Evolutionary conservation across 1,140 invertebrate genomes (phyloP).

Genomic region (Drosophila yakuba): DNA sequence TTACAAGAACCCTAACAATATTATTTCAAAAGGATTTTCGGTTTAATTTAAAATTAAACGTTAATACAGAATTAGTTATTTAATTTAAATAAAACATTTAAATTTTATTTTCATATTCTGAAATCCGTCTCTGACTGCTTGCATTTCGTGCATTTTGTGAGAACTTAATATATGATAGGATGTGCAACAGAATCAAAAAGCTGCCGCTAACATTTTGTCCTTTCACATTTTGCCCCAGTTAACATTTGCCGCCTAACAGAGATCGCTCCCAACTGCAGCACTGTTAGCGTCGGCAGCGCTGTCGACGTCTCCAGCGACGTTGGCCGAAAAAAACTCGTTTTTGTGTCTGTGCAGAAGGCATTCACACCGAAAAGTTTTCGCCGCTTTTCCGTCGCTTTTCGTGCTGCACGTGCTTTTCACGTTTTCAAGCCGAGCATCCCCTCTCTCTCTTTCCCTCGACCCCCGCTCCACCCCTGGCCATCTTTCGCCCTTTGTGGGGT

Average conservation of each 20-base stretch:
- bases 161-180: not conserved
- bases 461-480: not conserved
- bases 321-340: constrained; percentile 76
- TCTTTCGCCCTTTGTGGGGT: constrained; percentile 11
- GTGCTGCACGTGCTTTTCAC: constrained; percentile 71
- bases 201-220: not conserved
- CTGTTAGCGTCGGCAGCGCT: constrained; percentile 23
- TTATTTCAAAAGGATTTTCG: too few species aligned
- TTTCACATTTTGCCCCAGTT: constrained; percentile 6
- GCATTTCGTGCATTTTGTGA: too few species aligned
- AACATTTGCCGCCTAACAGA: constrained; percentile 42
- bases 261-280: constrained; percentile 25
- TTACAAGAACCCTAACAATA: not conserved
- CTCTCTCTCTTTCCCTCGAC: not conserved
- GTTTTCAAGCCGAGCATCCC: constrained; percentile 42
- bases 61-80: too few species aligned
- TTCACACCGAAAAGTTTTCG: constrained; percentile 67
- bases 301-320: constrained; percentile 7
- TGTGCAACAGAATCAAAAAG: constrained; percentile 54
- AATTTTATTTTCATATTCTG: too few species aligned
- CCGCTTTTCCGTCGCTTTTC: constrained; percentile 29
- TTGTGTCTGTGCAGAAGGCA: constrained; percentile 77
- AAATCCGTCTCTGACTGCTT: too few species aligned
- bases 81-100: too few species aligned
- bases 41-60: too few species aligned